phyloP scores from a whole-genome alignment of 2,113 vertebrate species.

The Prochilodus magdalenae region DNA sequence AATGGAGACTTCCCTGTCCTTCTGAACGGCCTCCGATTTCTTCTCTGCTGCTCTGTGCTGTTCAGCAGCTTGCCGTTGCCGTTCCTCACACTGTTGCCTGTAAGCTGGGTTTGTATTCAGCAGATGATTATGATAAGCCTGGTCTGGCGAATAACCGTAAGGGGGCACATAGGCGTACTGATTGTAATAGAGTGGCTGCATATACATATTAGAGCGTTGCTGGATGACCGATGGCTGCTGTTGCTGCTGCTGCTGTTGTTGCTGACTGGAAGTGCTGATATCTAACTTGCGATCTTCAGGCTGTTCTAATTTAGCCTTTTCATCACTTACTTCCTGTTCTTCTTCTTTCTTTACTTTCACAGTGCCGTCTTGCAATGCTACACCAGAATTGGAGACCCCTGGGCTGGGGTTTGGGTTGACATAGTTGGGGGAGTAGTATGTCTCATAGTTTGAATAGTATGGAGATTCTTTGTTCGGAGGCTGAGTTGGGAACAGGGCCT shows the following conservation, averaged over 20 bases:
- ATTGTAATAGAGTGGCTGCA: slow-evolving; percentile 98
- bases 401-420: slow-evolving; percentile 86
- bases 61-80: slow-evolving; percentile 89
- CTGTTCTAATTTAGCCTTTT: slow-evolving; percentile 86
- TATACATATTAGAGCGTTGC: slow-evolving; percentile 96
- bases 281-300: slow-evolving; percentile 93
- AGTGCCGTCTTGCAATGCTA: slow-evolving; percentile 77
- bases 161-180: slow-evolving; percentile 96
- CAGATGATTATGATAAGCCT: slow-evolving; percentile 93
- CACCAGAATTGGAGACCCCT: slow-evolving; percentile 78
- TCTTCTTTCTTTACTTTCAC: slow-evolving; percentile 92
- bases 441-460: slow-evolving; percentile 90
- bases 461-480: slow-evolving; percentile 91
- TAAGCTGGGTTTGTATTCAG: slow-evolving; percentile 91
- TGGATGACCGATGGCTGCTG: slow-evolving; percentile 91
- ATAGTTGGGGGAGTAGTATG: slow-evolving; percentile 94
- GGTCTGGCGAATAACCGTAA: slow-evolving; percentile 89
- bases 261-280: slow-evolving; percentile 67
- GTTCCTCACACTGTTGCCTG: slow-evolving; percentile 93
- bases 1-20: slow-evolving; percentile 87
- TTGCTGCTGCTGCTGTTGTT: slow-evolving; percentile 80
- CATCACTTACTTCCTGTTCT: slow-evolving; percentile 84
- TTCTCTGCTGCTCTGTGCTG: slow-evolving; percentile 88
- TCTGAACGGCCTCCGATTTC: slow-evolving; percentile 81
- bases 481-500: slow-evolving; percentile 89